Evolutionary conservation across 1,140 invertebrate species (phyloP).

Genomic region (Halictus rubicundus): DNA sequence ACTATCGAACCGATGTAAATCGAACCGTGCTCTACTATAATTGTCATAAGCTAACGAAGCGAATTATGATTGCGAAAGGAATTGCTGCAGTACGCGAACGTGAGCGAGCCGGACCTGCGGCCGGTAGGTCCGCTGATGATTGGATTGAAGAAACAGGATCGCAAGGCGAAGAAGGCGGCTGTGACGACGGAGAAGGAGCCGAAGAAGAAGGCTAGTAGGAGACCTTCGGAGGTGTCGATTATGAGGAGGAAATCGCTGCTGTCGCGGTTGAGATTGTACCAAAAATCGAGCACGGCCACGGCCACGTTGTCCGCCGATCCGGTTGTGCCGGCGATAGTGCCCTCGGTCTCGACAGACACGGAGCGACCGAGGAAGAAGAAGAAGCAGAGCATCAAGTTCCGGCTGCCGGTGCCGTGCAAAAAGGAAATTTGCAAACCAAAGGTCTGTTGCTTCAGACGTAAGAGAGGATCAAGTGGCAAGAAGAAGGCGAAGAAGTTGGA

Average conservation of each 20-base stretch:
- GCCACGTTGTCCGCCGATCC: not conserved
- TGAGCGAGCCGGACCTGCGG: not conserved
- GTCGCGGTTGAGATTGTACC: fast-evolving
- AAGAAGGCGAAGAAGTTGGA: not conserved
- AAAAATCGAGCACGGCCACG: not conserved
- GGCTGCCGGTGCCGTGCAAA: conserved; percentile 38
- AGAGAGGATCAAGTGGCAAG: not conserved
- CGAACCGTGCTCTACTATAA: no score
- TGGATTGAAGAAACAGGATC: not conserved
- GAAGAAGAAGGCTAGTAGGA: conserved; percentile 8
- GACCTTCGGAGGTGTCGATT: no score
- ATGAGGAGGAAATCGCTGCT: fast-evolving
- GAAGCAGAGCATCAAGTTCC: conserved; percentile 1
- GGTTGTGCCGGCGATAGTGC: not conserved
- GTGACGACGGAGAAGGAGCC: not conserved
- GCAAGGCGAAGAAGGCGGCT: not conserved
- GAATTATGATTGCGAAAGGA: not conserved
- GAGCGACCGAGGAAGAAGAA: conserved; percentile 9
- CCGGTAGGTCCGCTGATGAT: fast-evolving
- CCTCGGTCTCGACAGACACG: not conserved
- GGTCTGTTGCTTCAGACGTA: conserved; percentile 12
- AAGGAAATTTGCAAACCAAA: conserved; percentile 36
- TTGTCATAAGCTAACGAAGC: no score
- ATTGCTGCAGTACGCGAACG: conserved; percentile 8
- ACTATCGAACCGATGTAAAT: no score